Evolutionary conservation across 2,797 vertebrate species (phyloP).

Genomic region (Acomys russatus): DNA sequence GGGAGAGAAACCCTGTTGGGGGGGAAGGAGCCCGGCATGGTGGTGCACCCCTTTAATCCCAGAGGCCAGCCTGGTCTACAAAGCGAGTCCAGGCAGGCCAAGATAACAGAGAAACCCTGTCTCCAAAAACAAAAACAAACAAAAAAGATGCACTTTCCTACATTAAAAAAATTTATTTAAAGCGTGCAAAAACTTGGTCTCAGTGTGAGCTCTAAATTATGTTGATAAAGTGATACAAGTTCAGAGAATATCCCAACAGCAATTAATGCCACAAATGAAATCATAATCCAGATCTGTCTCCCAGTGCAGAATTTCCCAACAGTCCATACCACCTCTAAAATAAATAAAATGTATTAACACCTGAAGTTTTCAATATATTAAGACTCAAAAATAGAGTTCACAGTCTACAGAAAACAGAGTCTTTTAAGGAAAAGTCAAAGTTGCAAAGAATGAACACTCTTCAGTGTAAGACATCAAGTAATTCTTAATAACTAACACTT

Average conservation of each 20-base stretch:
- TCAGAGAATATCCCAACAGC: constrained; percentile 54
- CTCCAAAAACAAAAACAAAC: too few species aligned
- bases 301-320: constrained; percentile 24
- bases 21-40: too few species aligned
- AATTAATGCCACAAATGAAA: constrained; percentile 54
- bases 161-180: constrained; percentile 55
- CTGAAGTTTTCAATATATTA: constrained; percentile 33
- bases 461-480: constrained; percentile 52
- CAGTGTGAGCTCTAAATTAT: not conserved
- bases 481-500: constrained; percentile 53
- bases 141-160: constrained; percentile 23
- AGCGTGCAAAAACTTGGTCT: constrained; percentile 35
- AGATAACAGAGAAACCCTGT: too few species aligned
- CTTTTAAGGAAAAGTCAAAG: constrained; percentile 51
- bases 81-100: too few species aligned
- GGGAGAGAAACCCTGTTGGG: too few species aligned
- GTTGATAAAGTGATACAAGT: constrained; percentile 33
- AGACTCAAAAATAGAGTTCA: constrained; percentile 50
- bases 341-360: constrained; percentile 55
- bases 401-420: constrained; percentile 46
- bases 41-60: too few species aligned
- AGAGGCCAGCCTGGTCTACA: too few species aligned
- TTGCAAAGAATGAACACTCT: constrained; percentile 63
- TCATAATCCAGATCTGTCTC: constrained; percentile 9
- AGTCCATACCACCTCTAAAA: not conserved